Percentiles rank a stretch among this genome's conserved stretches.
phyloP scores from a whole-genome alignment of 2,888 invertebrate species.

The Strigamia crassipes region DNA sequence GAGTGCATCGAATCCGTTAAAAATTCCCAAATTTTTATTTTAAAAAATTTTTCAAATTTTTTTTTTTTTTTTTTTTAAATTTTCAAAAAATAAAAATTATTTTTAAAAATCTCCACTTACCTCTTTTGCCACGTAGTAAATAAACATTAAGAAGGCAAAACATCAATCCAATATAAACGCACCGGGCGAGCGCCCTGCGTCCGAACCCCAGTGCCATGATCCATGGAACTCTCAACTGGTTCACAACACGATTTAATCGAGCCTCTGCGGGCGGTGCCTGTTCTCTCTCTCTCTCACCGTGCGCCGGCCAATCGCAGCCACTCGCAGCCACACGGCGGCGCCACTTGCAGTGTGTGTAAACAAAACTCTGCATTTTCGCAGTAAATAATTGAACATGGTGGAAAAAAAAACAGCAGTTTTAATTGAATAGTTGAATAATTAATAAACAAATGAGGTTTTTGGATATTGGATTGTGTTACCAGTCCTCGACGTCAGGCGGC shows the following conservation, averaged over 20 bases:
- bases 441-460: background rate
- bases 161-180: conserved; percentile 14
- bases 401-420: background rate
- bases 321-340: background rate
- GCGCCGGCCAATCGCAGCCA: conserved; percentile 5
- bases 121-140: background rate
- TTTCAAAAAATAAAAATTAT: background rate
- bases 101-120: background rate
- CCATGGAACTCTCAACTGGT: conserved; percentile 17
- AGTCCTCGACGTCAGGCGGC: conserved; percentile 56
- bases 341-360: background rate
- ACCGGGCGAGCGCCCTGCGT: conserved; percentile 26
- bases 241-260: conserved; percentile 29
- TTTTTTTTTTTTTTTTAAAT: no score
- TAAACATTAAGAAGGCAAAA: conserved; percentile 33
- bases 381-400: background rate
- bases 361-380: background rate
- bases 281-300: background rate
- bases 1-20: background rate
- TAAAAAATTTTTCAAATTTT: background rate
- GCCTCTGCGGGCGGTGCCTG: conserved; percentile 13
- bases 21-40: no score
- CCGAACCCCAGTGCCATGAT: background rate
- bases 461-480: conserved; percentile 49
- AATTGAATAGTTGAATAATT: background rate